These are phyloP conservation scores for Drosophila tsacasi DNA, from an alignment of 1,140 invertebrate genomes.

Conservation along the genomic window DNA sequence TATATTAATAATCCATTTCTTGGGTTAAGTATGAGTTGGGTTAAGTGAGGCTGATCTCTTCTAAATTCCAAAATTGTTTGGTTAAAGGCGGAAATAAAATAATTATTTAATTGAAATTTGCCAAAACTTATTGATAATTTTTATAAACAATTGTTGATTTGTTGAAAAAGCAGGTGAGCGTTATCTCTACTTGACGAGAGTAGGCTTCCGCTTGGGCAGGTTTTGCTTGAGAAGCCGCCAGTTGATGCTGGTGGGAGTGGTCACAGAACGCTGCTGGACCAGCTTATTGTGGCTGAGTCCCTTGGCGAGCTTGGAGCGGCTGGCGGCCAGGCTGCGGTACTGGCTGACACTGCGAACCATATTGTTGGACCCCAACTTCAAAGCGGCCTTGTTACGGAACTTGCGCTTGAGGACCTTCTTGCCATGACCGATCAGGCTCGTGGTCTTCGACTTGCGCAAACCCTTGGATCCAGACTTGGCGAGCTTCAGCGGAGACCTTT, in stretches of 20 bases:
- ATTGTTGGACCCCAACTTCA: conserved; percentile 31
- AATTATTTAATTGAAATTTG: not conserved
- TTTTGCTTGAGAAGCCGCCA: conserved; percentile 66
- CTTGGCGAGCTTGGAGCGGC: conserved; percentile 44
- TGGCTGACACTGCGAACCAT: conserved; percentile 60
- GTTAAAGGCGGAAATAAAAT: not conserved
- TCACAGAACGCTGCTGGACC: conserved; percentile 1
- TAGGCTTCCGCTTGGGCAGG: conserved; percentile 36
- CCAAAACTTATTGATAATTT: conserved; percentile 6
- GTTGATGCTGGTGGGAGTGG: conserved; percentile 57
- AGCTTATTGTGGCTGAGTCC: conserved; percentile 33
- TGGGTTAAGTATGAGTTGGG: too few relatives aligned
- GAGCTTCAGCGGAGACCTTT: conserved; percentile 1
- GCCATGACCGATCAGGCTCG: conserved; percentile 30
- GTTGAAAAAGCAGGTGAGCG: not conserved
- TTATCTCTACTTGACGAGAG: conserved; percentile 14
- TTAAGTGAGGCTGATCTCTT: too few relatives aligned
- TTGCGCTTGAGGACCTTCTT: conserved; percentile 64
- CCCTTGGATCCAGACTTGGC: conserved; percentile 7
- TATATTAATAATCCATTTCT: not conserved
- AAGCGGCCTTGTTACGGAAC: conserved; percentile 24
- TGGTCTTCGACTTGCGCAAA: conserved; percentile 23
- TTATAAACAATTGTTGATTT: not conserved
- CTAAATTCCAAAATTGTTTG: too few relatives aligned
- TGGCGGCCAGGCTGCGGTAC: conserved; percentile 38